Evolutionary conservation across 2,888 invertebrate species (phyloP).

Genomic region (Euzetes globulus): DNA sequence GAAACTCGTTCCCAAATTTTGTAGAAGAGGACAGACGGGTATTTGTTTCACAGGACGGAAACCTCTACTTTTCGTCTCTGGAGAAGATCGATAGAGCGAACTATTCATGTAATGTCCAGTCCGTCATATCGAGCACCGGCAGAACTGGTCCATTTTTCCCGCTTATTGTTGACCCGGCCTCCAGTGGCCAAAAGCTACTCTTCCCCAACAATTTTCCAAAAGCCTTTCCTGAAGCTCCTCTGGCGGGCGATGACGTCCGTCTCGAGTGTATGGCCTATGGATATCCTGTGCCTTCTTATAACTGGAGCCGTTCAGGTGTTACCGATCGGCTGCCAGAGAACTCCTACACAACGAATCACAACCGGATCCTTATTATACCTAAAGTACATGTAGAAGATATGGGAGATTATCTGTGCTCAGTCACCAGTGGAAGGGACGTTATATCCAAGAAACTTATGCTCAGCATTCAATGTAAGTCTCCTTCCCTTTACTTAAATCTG

Average conservation of each 20-base stretch:
- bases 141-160: conserved; percentile 82
- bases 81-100: conserved; percentile 81
- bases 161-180: conserved; percentile 71
- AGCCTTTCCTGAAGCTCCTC: conserved; percentile 84
- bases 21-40: conserved; percentile 86
- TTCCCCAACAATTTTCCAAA: conserved; percentile 94
- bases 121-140: conserved; percentile 74
- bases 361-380: conserved; percentile 76
- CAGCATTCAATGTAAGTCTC: conserved; percentile 59
- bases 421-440: conserved; percentile 67
- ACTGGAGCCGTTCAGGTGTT: conserved; percentile 68
- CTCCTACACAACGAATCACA: conserved; percentile 64
- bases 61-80: conserved; percentile 85
- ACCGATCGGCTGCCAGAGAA: conserved; percentile 65
- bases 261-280: conserved; percentile 94
- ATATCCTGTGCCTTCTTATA: conserved; percentile 85
- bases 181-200: conserved; percentile 79
- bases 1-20: conserved; percentile 79
- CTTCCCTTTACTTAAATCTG: conserved; percentile 24
- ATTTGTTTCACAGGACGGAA: conserved; percentile 87
- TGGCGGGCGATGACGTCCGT: conserved; percentile 78
- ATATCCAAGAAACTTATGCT: conserved; percentile 67
- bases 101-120: conserved; percentile 86
- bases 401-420: conserved; percentile 82
- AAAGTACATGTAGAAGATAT: conserved; percentile 83